Evolutionary conservation across 2,888 invertebrate genomes (phyloP).

Genomic region (Chaetogeoica ovagalla): DNA sequence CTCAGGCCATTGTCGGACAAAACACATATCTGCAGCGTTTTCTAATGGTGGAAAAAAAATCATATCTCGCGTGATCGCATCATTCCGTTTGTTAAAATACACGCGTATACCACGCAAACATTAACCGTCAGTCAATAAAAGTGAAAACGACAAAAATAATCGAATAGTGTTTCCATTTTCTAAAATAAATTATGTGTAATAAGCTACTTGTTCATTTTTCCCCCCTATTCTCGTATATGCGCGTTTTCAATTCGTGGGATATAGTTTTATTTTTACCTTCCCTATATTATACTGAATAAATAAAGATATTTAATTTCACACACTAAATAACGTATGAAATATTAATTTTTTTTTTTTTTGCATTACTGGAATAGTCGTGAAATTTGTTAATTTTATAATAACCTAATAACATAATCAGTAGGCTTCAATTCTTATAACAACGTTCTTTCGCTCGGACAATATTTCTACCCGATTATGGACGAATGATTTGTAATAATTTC

Average conservation of each 20-base stretch:
- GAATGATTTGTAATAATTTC: no score
- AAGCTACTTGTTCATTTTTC: background rate
- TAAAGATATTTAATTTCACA: no score
- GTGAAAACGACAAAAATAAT: conserved; percentile 20
- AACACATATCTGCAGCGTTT: background rate
- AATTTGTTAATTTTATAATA: background rate
- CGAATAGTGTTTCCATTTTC: conserved; percentile 8
- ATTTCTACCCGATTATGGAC: no score
- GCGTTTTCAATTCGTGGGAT: no score
- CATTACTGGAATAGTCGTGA: no score
- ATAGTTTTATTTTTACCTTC: no score
- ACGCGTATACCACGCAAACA: background rate
- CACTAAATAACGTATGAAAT: no score
- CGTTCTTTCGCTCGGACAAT: no score
- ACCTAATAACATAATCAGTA: no score
- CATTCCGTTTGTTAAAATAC: background rate
- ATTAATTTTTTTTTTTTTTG: no score
- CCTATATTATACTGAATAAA: no score
- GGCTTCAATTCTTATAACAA: no score
- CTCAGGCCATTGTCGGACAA: conserved; percentile 29
- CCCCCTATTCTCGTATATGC: background rate
- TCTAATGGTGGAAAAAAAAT: conserved; percentile 34
- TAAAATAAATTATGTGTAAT: background rate
- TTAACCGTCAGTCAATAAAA: conserved; percentile 22
- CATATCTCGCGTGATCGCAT: conserved; percentile 17